These are phyloP conservation scores for Dinoponera quadriceps DNA, from an alignment of 1,140 invertebrate genomes.

Conservation along the genomic window DNA sequence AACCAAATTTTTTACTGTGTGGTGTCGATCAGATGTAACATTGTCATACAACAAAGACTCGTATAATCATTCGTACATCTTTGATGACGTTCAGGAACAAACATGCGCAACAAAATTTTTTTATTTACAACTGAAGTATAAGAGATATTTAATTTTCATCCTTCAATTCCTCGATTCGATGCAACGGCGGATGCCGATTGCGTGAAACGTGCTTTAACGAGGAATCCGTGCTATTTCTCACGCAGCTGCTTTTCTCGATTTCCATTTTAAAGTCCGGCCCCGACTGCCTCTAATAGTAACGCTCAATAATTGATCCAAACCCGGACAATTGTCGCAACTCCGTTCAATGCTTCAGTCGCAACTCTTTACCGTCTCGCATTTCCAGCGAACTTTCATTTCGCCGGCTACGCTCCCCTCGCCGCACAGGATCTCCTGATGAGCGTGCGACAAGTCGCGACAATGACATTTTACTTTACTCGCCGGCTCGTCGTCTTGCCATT, in stretches of 20 bases:
- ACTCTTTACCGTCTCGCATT: not conserved
- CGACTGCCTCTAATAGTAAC: constrained; percentile 13
- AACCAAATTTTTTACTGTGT: too few relatives aligned
- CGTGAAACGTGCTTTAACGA: constrained; percentile 6
- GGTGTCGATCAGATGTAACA: too few relatives aligned
- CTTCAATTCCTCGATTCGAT: not conserved
- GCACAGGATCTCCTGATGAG: constrained; percentile 13
- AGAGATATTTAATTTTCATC: not conserved
- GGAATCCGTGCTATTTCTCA: constrained; percentile 10
- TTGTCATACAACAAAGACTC: constrained; percentile 6
- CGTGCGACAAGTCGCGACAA: constrained; percentile 60
- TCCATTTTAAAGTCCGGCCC: constrained; percentile 17
- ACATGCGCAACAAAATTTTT: not conserved
- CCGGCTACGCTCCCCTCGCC: not conserved
- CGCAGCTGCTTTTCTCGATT: constrained; percentile 18
- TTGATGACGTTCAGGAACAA: constrained; percentile 22
- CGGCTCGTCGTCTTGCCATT: constrained; percentile 66
- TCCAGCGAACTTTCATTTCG: constrained; percentile 27
- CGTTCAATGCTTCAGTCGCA: constrained; percentile 19
- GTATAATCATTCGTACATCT: constrained; percentile 33
- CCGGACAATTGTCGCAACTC: constrained; percentile 29
- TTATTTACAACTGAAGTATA: not conserved
- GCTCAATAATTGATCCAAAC: constrained; percentile 13
- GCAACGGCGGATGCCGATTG: not conserved
- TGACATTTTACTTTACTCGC: constrained; percentile 69